phyloP scores from a whole-genome alignment of 1,140 invertebrate species.

The Druon quercuslanigerum region DNA sequence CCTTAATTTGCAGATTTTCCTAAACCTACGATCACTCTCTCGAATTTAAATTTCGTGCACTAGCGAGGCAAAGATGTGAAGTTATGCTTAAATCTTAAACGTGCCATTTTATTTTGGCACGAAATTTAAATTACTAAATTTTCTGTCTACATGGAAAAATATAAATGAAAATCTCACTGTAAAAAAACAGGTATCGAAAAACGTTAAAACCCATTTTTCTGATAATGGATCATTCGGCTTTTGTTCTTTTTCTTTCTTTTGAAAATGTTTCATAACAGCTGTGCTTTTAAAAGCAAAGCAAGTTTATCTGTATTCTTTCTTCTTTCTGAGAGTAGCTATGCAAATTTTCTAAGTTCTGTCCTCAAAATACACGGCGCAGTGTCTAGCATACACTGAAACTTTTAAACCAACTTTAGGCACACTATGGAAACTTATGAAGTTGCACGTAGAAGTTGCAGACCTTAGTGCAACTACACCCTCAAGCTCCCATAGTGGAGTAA shows the following conservation, averaged over 20 bases:
- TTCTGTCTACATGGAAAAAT: no score
- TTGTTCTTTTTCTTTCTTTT: background rate
- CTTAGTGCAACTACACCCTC: constrained; percentile 25
- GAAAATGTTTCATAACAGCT: constrained; percentile 7
- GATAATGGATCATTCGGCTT: background rate
- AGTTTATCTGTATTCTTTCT: constrained; percentile 29
- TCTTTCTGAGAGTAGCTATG: constrained; percentile 11
- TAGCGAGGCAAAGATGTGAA: no score
- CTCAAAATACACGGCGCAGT: constrained; percentile 28
- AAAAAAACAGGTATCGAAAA: background rate
- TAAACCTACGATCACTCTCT: no score
- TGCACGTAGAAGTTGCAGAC: constrained; percentile 20
- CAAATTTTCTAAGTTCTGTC: constrained; percentile 26
- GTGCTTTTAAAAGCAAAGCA: constrained; percentile 10
- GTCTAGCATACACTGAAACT: constrained; percentile 24
- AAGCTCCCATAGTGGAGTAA: background rate
- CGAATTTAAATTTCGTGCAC: no score
- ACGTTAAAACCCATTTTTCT: background rate
- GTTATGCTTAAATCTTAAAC: no score
- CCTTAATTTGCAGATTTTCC: no score
- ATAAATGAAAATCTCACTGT: no score
- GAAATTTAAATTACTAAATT: no score
- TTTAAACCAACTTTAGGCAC: constrained; percentile 28
- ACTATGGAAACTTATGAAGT: constrained; percentile 23
- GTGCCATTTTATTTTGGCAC: no score